Percentiles rank a stretch among this genome's conserved stretches.
phyloP scores from a whole-genome alignment of 2,113 vertebrate species.

The Fukomys damarensis region DNA sequence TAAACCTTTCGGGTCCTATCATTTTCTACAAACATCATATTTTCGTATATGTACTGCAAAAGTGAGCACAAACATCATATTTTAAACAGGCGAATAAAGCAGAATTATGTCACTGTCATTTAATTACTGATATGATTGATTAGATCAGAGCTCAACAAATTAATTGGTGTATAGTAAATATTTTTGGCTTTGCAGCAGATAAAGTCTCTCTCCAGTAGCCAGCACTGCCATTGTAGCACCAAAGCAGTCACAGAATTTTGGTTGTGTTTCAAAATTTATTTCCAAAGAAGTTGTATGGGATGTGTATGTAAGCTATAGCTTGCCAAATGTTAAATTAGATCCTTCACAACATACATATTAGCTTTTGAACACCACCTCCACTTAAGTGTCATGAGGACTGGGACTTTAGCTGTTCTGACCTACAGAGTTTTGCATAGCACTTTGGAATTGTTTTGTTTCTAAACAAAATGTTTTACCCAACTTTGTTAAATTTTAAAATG shows the following conservation, averaged over 20 bases:
- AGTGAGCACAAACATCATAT: background rate
- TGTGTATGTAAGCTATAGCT: background rate
- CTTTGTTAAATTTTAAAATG: background rate
- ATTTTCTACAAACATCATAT: background rate
- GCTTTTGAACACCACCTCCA: background rate
- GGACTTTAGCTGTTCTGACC: background rate
- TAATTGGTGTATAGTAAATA: background rate
- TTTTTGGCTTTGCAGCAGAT: background rate
- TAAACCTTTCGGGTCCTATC: background rate
- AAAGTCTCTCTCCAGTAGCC: background rate
- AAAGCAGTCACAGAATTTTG: background rate
- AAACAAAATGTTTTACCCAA: background rate
- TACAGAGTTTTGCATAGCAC: background rate
- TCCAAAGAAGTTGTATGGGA: background rate
- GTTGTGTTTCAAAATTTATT: background rate
- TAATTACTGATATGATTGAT: background rate
- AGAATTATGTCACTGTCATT: background rate
- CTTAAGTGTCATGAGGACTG: background rate
- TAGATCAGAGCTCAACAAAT: background rate
- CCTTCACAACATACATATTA: background rate
- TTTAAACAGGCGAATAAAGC: background rate
- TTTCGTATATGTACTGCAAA: too few relatives aligned
- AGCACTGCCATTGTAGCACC: background rate
- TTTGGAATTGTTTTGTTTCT: background rate
- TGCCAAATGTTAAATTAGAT: background rate